A percentile compares a stretch with the other conserved stretches of the same genome.
These are phyloP conservation scores for Oligia fasciuncula DNA, from an alignment of 2,888 invertebrate genomes.

Conservation along the genomic window DNA sequence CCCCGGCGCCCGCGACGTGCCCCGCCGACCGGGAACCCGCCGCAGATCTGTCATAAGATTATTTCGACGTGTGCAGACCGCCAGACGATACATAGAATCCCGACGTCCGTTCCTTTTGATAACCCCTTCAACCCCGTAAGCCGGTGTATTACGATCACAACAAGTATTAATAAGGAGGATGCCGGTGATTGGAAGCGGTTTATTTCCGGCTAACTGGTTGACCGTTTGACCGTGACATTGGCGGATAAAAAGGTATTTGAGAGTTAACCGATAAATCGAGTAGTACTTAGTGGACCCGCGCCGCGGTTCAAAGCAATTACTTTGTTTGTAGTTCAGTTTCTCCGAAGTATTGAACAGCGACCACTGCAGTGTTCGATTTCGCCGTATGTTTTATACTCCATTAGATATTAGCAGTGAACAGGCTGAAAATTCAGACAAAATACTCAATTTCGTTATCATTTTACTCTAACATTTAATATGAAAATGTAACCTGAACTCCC, in stretches of 20 bases:
- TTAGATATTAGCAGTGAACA: neutral
- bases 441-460: slow-evolving; percentile 6
- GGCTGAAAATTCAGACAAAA: no score
- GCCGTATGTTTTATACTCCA: neutral
- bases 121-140: slow-evolving; percentile 56
- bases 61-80: slow-evolving; percentile 35
- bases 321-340: slow-evolving; percentile 8
- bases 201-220: slow-evolving; percentile 46
- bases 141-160: slow-evolving; percentile 44
- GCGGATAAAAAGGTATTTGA: slow-evolving; percentile 46
- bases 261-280: slow-evolving; percentile 27
- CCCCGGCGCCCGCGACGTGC: slow-evolving; percentile 8
- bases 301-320: neutral
- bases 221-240: slow-evolving; percentile 53
- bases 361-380: neutral
- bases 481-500: slow-evolving; percentile 14
- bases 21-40: neutral
- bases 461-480: slow-evolving; percentile 10
- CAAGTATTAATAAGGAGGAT: slow-evolving; percentile 47
- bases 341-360: neutral
- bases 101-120: slow-evolving; percentile 58
- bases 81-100: slow-evolving; percentile 60
- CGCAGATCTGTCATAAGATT: slow-evolving; percentile 58
- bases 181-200: slow-evolving; percentile 50
- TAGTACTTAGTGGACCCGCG: neutral